Base-by-base conservation (phyloP, 2,113 vertebrate genomes). In the Cyprinodon variegatus region DNA sequence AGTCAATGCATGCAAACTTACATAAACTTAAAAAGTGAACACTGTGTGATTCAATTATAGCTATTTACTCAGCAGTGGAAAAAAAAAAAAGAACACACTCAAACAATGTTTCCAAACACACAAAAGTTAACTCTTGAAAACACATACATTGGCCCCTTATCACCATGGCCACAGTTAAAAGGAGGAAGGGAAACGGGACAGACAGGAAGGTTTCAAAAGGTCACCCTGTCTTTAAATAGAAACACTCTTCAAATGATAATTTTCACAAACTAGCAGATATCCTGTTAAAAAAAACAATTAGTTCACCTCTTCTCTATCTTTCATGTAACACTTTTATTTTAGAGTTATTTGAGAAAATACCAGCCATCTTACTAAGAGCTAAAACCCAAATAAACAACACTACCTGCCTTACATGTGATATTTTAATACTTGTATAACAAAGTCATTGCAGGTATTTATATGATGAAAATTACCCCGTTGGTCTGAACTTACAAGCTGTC, bases 111-210 rank as follows among this genome's bases (percentile, higher is more conserved):
- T 14, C 61, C 64, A 50, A 13, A 74, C 68, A 74, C 75, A 82
- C 84, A 77, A 72, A 71, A 65, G n/a, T 57, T 43, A 76, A 46
- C 29, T n/a, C 59, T 17, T 60, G 41, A 61, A 57, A 5, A 64
- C 80, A 80, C 76, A 77, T 81, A 80, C 84, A 65, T 71, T 84
- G 84, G 71, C 61, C 53, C 43, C 69, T 86, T 84, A 89, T 92
- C 89, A 70, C 88, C 89, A 88, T 88, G 88, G 82, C 40, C 72
- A 82, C 82, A 61, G 74, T 72, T 86, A 79, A 82, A 74, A 88
- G 70, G 53, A 76, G 74, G 81, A 81, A 81, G 69, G 36, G 68
- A 83, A 88, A 85, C 76, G n/a, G 60, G 72, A 65, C 69, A 79
- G 72, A 82, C 74, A 71, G 78, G 61, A 72, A 36, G 80, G 69